phyloP scores from a whole-genome alignment of 2,797 vertebrate species.

The Neopelma chrysocephalum region DNA sequence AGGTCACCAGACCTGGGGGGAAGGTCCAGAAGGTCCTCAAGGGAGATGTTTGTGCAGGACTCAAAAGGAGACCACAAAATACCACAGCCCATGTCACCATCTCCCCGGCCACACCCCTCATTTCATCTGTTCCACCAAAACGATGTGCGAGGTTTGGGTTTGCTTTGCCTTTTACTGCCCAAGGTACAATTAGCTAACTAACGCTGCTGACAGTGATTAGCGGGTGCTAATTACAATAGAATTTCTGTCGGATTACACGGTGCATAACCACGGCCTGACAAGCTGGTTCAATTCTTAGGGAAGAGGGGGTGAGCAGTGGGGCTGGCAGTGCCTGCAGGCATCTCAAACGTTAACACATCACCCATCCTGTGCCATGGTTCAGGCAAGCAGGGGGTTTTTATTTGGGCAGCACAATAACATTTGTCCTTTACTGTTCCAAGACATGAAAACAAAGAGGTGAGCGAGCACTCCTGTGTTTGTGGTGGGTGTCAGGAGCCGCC shows the following conservation, averaged over 20 bases:
- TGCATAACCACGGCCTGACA: slow-evolving; percentile 3
- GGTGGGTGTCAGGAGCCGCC: neutral
- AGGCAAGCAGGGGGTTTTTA: neutral
- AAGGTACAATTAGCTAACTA: slow-evolving; percentile 51
- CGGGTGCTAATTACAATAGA: slow-evolving; percentile 45
- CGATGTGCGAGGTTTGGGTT: neutral
- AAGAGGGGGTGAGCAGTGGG: neutral
- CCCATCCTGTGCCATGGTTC: fast-evolving
- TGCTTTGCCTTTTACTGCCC: neutral
- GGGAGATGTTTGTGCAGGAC: neutral
- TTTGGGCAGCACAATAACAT: neutral
- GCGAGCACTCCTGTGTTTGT: fast-evolving
- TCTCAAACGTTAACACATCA: fast-evolving
- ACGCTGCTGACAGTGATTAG: slow-evolving; percentile 14
- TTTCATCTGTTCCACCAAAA: neutral
- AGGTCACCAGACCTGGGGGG: neutral
- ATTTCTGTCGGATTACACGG: slow-evolving; percentile 47
- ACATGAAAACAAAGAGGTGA: fast-evolving
- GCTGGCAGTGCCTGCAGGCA: neutral
- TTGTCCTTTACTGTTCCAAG: neutral
- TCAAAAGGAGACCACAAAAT: neutral
- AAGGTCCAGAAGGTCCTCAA: neutral
- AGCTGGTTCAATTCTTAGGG: neutral
- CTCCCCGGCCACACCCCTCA: neutral
- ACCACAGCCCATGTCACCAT: fast-evolving